Evolutionary conservation across 2,797 vertebrate genomes (phyloP).

Genomic region (Pristis pectinata): DNA sequence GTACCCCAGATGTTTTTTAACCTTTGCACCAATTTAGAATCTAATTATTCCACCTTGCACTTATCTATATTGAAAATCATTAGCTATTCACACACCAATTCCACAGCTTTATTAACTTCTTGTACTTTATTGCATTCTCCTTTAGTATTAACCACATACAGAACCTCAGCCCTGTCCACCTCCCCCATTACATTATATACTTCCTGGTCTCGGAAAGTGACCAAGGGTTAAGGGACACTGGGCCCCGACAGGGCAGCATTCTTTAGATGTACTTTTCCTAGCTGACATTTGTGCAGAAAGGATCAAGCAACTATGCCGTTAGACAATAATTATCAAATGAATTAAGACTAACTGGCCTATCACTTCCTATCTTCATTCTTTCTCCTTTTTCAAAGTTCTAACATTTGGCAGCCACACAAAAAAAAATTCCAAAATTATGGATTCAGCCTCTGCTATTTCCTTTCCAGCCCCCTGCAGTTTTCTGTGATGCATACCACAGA

Average conservation of each 20-base stretch:
- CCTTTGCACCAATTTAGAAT: too few species aligned
- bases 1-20: too few species aligned
- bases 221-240: background rate
- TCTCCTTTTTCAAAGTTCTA: background rate
- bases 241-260: background rate
- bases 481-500: background rate
- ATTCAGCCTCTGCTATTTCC: background rate
- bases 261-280: background rate
- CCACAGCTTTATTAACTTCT: background rate
- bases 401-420: background rate
- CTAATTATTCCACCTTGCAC: background rate
- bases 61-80: background rate
- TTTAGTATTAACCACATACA: background rate
- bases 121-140: background rate
- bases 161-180: too few species aligned
- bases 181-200: too few species aligned
- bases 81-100: background rate
- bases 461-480: background rate
- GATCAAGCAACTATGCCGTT: background rate
- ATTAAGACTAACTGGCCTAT: background rate
- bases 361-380: background rate
- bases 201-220: background rate
- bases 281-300: background rate
- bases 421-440: background rate
- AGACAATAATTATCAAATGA: background rate